Evolutionary conservation across 2,797 vertebrate species (phyloP).

Genomic region (Lutra lutra): DNA sequence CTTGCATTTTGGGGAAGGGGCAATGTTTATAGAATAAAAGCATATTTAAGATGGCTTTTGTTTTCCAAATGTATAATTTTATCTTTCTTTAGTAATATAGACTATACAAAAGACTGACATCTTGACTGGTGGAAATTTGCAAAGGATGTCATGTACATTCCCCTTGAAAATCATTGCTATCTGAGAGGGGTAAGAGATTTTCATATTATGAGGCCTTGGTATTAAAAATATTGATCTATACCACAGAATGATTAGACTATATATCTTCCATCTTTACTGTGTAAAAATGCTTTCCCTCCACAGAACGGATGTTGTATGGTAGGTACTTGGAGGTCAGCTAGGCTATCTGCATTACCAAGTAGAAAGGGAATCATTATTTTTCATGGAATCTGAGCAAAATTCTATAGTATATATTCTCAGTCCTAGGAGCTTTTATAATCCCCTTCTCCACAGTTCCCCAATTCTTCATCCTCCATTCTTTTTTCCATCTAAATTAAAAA

Average conservation of each 20-base stretch:
- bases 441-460: not conserved
- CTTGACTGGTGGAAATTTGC: not conserved
- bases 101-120: not conserved
- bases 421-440: not conserved
- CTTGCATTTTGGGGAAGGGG: not conserved
- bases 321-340: not conserved
- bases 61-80: not conserved
- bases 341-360: not conserved
- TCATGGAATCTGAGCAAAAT: not conserved
- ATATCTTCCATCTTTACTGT: not conserved
- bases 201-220: no score
- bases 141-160: not conserved
- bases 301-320: not conserved
- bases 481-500: slow-evolving; percentile 7
- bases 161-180: not conserved
- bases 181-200: not conserved
- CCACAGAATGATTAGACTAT: not conserved
- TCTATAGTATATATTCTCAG: not conserved
- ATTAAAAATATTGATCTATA: not conserved
- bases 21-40: not conserved
- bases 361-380: not conserved
- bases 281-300: not conserved
- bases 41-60: not conserved
- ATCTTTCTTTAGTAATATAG: not conserved
- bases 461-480: not conserved